These are phyloP conservation scores for Salmo trutta DNA, from an alignment of 2,797 vertebrate genomes.

Conservation along the genomic window DNA sequence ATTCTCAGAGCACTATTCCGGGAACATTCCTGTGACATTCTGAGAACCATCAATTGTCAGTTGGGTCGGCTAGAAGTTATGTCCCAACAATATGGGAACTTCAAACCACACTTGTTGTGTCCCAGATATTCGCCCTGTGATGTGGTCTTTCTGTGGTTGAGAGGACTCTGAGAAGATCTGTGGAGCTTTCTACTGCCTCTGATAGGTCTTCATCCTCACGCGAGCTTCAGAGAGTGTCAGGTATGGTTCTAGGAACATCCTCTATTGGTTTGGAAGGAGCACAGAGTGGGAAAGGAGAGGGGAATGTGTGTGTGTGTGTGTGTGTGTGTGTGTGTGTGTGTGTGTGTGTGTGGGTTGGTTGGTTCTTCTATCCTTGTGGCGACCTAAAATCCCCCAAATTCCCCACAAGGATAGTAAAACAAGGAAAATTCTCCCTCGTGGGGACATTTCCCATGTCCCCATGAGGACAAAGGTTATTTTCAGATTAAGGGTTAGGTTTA, in stretches of 20 bases:
- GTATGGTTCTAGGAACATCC: neutral
- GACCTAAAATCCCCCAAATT: too few relatives aligned
- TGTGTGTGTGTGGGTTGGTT: neutral
- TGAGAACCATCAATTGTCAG: neutral
- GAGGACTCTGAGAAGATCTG: neutral
- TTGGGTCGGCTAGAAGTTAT: neutral
- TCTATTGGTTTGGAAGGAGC: neutral
- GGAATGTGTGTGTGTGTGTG: neutral
- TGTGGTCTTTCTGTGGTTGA: neutral
- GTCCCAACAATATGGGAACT: neutral
- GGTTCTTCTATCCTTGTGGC: too few relatives aligned
- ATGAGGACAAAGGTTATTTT: too few relatives aligned
- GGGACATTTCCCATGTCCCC: too few relatives aligned
- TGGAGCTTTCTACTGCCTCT: neutral
- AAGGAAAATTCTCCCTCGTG: too few relatives aligned
- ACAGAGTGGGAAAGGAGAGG: neutral
- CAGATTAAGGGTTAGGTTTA: too few relatives aligned
- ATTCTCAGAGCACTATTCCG: neutral
- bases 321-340: too few relatives aligned
- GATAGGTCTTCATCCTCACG: neutral
- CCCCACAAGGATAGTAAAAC: too few relatives aligned
- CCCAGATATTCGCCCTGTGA: neutral
- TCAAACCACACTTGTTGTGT: neutral
- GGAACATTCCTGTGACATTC: conserved; percentile 1
- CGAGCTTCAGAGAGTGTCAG: neutral